Percentiles rank a stretch among this genome's conserved stretches.
phyloP scores from a whole-genome alignment of 2,888 invertebrate species.

The Amphimallon solstitiale region DNA sequence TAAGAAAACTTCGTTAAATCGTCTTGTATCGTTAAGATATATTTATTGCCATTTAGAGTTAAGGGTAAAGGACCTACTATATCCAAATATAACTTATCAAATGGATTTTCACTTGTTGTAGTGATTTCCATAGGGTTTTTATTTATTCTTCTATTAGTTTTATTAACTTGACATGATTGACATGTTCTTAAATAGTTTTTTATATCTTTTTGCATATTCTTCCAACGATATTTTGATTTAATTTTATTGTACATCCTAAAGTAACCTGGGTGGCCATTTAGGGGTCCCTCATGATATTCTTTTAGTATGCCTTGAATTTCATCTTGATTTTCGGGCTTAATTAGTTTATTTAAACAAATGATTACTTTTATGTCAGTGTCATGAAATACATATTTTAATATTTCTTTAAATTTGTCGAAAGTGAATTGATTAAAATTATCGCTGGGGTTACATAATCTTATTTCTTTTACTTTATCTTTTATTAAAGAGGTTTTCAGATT shows the following conservation, averaged over 20 bases:
- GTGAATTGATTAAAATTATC: slow-evolving; percentile 10
- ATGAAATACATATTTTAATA: background rate
- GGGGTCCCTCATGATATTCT: slow-evolving; percentile 32
- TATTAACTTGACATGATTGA: too few species aligned
- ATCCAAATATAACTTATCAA: slow-evolving; percentile 51
- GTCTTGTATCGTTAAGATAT: slow-evolving; percentile 51
- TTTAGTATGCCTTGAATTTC: slow-evolving; percentile 5
- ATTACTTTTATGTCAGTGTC: slow-evolving; percentile 11
- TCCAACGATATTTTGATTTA: slow-evolving; percentile 39
- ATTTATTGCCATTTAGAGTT: slow-evolving; percentile 48
- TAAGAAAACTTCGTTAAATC: slow-evolving; percentile 54
- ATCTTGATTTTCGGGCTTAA: background rate
- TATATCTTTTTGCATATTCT: slow-evolving; percentile 38
- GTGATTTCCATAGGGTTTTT: slow-evolving; percentile 55
- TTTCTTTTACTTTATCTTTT: slow-evolving; percentile 7
- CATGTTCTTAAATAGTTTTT: slow-evolving; percentile 42
- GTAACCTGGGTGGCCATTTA: slow-evolving; percentile 35
- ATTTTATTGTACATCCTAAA: slow-evolving; percentile 33
- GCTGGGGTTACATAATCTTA: slow-evolving; percentile 4
- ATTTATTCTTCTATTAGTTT: slow-evolving; percentile 42
- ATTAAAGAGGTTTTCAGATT: slow-evolving; percentile 4
- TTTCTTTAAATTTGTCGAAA: background rate
- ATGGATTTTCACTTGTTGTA: slow-evolving; percentile 49
- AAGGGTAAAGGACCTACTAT: slow-evolving; percentile 51
- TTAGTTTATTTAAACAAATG: slow-evolving; percentile 16